Evolutionary conservation across 1,140 invertebrate species (phyloP).

Genomic region (Drosophila trapezifrons): DNA sequence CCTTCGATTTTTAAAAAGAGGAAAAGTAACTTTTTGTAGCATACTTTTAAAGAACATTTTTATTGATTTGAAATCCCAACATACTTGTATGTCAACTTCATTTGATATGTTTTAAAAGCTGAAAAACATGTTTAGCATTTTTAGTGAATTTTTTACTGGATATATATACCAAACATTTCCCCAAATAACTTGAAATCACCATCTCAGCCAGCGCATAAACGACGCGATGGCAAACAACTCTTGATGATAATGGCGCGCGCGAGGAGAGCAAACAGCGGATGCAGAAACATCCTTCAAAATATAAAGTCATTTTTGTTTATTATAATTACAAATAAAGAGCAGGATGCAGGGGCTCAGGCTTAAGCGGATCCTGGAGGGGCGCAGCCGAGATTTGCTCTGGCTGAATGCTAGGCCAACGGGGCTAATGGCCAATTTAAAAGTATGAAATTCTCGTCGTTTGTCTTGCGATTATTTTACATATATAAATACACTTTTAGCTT

Average conservation of each 20-base stretch:
- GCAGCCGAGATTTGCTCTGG: conserved; percentile 18
- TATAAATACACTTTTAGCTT: conserved; percentile 34
- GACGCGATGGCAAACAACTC: conserved; percentile 4
- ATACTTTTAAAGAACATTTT: too few species aligned
- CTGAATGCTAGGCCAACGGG: conserved; percentile 14
- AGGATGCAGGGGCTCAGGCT: conserved; percentile 42
- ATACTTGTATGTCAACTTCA: too few species aligned
- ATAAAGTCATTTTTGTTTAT: conserved; percentile 63
- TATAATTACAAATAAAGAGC: conserved; percentile 61
- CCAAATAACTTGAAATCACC: background rate
- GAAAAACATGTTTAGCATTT: too few species aligned
- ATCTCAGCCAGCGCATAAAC: conserved; percentile 11
- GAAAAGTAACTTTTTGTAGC: too few species aligned
- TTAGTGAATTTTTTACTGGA: too few species aligned
- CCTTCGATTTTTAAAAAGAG: too few species aligned
- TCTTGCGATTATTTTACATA: conserved; percentile 45
- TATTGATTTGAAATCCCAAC: too few species aligned
- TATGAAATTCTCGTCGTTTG: conserved; percentile 71
- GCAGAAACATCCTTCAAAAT: conserved; percentile 52
- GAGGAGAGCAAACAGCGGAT: conserved; percentile 43
- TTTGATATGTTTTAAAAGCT: too few species aligned
- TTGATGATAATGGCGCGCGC: conserved; percentile 38
- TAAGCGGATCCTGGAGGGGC: conserved; percentile 14
- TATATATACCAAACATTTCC: background rate
- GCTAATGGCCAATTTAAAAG: conserved; percentile 77